Evolutionary conservation across 2,113 vertebrate genomes (phyloP).

Genomic region (Ammodytes marinus): DNA sequence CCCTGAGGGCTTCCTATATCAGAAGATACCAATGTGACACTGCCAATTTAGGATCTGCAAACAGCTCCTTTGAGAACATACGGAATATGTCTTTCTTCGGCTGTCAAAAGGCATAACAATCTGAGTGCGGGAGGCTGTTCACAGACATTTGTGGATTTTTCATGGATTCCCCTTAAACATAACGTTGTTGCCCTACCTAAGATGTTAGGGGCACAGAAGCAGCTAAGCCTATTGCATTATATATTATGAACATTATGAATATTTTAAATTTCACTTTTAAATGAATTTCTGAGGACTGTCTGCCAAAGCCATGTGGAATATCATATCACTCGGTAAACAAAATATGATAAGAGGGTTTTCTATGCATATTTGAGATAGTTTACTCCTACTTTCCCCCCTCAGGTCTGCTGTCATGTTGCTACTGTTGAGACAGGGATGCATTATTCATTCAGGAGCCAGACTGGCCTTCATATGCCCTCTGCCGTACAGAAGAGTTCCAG

Average conservation of each 20-base stretch:
- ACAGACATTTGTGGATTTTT: slow-evolving; percentile 58
- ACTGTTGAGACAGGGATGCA: slow-evolving; percentile 50
- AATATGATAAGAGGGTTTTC: slow-evolving; percentile 42
- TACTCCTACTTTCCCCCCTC: background rate
- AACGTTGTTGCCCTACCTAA: slow-evolving; percentile 29
- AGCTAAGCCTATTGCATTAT: slow-evolving; percentile 47
- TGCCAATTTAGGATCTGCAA: slow-evolving; percentile 60
- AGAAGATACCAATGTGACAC: slow-evolving; percentile 50
- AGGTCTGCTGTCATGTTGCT: slow-evolving; percentile 19
- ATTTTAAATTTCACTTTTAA: slow-evolving; percentile 41
- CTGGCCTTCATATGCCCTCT: slow-evolving; percentile 63
- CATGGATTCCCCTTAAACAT: slow-evolving; percentile 39
- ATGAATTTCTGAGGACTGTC: slow-evolving; percentile 17
- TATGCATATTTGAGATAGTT: slow-evolving; percentile 25
- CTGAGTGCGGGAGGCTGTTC: slow-evolving; percentile 58
- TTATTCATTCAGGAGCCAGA: slow-evolving; percentile 59
- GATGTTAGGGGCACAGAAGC: slow-evolving; percentile 36
- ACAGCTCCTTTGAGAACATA: slow-evolving; percentile 55
- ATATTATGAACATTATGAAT: slow-evolving; percentile 26
- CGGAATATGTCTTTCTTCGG: slow-evolving; percentile 48
- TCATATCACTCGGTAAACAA: slow-evolving; percentile 31
- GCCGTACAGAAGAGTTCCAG: slow-evolving; percentile 22
- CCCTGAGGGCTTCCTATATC: slow-evolving; percentile 49
- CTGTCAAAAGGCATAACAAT: slow-evolving; percentile 55
- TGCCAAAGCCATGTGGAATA: slow-evolving; percentile 32